Evolutionary conservation across 2,888 invertebrate species (phyloP).

Genomic region (Lissonota sp.): DNA sequence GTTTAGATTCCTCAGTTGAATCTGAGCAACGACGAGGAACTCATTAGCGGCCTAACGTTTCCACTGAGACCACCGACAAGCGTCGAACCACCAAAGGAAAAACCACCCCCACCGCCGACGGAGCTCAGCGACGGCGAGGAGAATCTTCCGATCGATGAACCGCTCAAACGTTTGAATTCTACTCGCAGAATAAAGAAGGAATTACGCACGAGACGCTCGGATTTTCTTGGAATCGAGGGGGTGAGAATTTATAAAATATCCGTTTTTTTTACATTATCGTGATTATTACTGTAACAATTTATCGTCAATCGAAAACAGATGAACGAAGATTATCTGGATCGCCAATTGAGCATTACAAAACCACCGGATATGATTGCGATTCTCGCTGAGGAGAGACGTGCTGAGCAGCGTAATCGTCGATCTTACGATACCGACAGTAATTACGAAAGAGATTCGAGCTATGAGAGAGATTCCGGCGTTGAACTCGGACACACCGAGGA

Average conservation of each 20-base stretch:
- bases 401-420: constrained; percentile 91
- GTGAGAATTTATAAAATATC: constrained; percentile 70
- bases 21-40: constrained; percentile 80
- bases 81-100: constrained; percentile 93
- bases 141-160: constrained; percentile 80
- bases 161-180: constrained; percentile 91
- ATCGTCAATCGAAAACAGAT: constrained; percentile 80
- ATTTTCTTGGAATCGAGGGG: constrained; percentile 94
- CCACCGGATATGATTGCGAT: constrained; percentile 93
- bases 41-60: constrained; percentile 81
- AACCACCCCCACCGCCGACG: constrained; percentile 92
- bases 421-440: constrained; percentile 89
- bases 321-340: constrained; percentile 89
- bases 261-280: background rate
- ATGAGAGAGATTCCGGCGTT: constrained; percentile 90
- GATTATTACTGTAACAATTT: too few species aligned
- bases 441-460: constrained; percentile 83
- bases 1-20: constrained; percentile 79
- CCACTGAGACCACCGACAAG: constrained; percentile 86
- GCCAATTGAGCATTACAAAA: constrained; percentile 88
- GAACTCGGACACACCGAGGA: constrained; percentile 86
- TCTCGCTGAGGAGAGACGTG: constrained; percentile 91
- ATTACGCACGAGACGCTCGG: constrained; percentile 92
- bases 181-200: constrained; percentile 95
- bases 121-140: constrained; percentile 84